Conservation (phyloP, 2,888 invertebrate genomes). For the Thumatha senex region DNA sequence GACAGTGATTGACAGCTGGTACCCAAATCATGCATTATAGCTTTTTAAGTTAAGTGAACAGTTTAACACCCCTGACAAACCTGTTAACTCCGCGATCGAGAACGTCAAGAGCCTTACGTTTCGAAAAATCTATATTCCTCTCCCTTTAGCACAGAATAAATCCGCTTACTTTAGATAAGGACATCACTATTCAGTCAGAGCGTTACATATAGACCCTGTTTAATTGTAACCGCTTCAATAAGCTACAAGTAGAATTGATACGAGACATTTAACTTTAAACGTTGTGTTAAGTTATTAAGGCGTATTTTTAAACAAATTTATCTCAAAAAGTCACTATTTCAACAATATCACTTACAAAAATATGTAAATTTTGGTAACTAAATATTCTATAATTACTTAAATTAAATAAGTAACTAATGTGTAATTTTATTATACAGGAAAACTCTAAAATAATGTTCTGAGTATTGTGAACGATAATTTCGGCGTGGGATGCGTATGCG, state of each 20-base stretch:
- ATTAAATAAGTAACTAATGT: conserved; percentile 20
- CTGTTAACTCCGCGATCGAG: conserved; percentile 77
- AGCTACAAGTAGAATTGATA: conserved; percentile 36
- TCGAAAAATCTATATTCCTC: conserved; percentile 41
- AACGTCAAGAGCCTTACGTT: conserved; percentile 51
- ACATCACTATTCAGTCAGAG: conserved; percentile 44
- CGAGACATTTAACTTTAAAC: conserved; percentile 37
- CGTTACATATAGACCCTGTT: conserved; percentile 58
- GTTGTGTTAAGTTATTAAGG: conserved; percentile 28
- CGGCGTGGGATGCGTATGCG: conserved; percentile 64
- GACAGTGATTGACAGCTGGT: too few species aligned
- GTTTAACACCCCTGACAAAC: conserved; percentile 61
- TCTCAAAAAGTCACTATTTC: conserved; percentile 57
- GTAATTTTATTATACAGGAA: conserved; percentile 13
- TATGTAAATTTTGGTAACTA: conserved; percentile 49
- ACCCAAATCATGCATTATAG: neutral
- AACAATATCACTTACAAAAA: conserved; percentile 50
- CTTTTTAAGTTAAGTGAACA: conserved; percentile 27
- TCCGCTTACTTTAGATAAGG: conserved; percentile 38
- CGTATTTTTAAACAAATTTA: conserved; percentile 47
- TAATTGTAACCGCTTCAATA: conserved; percentile 44
- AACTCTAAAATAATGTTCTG: conserved; percentile 6
- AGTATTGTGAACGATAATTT: conserved; percentile 44
- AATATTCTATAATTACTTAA: conserved; percentile 25
- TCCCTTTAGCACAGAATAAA: conserved; percentile 43